Percentiles rank a stretch among this genome's conserved stretches.
Evolutionary conservation across 1,140 invertebrate species (phyloP).

Genomic region (Caenorhabditis latens): DNA sequence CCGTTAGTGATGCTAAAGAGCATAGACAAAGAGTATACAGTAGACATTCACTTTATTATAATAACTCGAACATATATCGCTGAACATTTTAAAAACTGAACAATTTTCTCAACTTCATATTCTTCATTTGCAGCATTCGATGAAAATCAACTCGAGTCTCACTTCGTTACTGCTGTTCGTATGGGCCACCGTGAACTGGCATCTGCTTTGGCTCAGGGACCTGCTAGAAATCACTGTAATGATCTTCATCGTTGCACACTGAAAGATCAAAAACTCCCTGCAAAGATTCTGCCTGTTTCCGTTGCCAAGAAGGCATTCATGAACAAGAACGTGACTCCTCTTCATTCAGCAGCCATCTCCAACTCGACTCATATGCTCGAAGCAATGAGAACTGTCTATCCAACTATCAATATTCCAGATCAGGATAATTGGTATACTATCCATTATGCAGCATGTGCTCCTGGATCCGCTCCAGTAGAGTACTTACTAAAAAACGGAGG

Average conservation of each 20-base stretch:
- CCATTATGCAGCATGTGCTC: conserved; percentile 81
- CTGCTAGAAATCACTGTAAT: conserved; percentile 27
- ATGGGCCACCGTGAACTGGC: conserved; percentile 79
- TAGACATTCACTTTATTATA: no score
- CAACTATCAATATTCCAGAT: conserved; percentile 79
- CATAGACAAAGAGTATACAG: no score
- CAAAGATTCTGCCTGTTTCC: conserved; percentile 77
- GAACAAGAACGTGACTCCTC: conserved; percentile 79
- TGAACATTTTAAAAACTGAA: no score
- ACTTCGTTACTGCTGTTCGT: conserved; percentile 76
- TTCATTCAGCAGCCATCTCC: conserved; percentile 81
- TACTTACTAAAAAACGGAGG: conserved; percentile 78
- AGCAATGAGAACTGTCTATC: conserved; percentile 78
- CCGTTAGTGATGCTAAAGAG: no score
- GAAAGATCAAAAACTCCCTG: conserved; percentile 69
- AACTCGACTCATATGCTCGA: conserved; percentile 71
- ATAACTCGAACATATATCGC: no score
- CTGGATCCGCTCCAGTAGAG: conserved; percentile 79
- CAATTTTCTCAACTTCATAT: no score
- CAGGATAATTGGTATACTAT: conserved; percentile 78
- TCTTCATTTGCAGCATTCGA: conserved; percentile 54
- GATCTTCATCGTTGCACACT: conserved; percentile 54
- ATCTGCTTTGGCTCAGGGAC: conserved; percentile 75
- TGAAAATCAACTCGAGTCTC: not conserved
- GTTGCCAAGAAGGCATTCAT: conserved; percentile 78